Base-by-base conservation (phyloP, 2,797 vertebrate genomes). In the Sebastes baramenuke region DNA sequence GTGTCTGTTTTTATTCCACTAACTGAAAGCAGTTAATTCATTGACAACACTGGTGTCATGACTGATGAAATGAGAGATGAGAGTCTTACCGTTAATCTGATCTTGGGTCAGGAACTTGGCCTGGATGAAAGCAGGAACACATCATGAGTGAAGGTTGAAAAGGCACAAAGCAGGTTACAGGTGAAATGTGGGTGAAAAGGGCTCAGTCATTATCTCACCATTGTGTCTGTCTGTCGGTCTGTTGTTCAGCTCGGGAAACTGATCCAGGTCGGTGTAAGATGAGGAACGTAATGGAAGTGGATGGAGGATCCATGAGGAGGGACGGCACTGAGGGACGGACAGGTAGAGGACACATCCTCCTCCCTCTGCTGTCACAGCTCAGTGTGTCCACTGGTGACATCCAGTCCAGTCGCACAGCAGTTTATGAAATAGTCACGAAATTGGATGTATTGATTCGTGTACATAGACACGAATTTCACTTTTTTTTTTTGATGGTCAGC, bases 61-160 rank as follows among this genome's bases (percentile, higher is more conserved):
- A 46, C 42, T 18, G 42, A 46, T 46, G 30, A 9, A 9, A 49
- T 9, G 18, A 46, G 42, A 46, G 4, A 0, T 18, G 27, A 58
- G 36, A 36, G 52, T 67, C 97, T 46, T 95, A 98, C 97, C 97
- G 0, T 96, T 96, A 30, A 98, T 98, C 79, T 98, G 97, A 91
- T 97, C 96, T 84, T 98, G 97, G 3, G 96, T 96, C 81, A 98
- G 95, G 77, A 97, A 98, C 86, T 97, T 97, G 6, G 97, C 96
- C 97, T 98, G 85, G 64, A 82, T 13, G 55, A 79, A 60, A 78
- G 6, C 42, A 81, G 38, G 20, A 42, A 59, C 72, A 61, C 46
- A 58, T 12, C 10, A 2, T n/a, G 49, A 74, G 79, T 22, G 11
- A 38, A 10, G 2, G 10, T 3, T 9, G 22, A 58, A 20, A 3